Conservation (phyloP, 2,888 invertebrate species). For the Glyphotaelius pellucidus region DNA sequence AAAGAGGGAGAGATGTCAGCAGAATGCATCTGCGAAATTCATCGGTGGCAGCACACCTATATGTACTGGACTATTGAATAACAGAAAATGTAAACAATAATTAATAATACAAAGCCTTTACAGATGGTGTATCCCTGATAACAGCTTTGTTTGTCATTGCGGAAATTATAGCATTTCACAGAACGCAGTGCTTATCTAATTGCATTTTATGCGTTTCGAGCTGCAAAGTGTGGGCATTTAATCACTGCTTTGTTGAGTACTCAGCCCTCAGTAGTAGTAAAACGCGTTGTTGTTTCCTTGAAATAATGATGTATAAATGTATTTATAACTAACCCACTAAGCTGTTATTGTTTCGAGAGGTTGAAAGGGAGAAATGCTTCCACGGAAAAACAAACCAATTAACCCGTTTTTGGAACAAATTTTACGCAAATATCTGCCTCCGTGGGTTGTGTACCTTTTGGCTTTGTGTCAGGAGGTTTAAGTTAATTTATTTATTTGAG, state of each 20-base stretch:
- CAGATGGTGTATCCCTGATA: not conserved
- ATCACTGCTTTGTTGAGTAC: not conserved
- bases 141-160: not conserved
- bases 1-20: not conserved
- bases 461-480: not conserved
- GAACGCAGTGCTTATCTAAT: not conserved
- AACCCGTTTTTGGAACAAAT: not conserved
- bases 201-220: not conserved
- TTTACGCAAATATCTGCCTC: not conserved
- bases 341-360: not conserved
- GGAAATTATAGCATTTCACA: not conserved
- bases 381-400: not conserved
- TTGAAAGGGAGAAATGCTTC: not conserved
- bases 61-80: not conserved
- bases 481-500: too few species aligned
- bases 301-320: not conserved
- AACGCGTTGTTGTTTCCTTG: not conserved
- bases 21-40: not conserved
- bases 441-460: not conserved
- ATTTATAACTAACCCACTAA: not conserved
- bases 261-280: not conserved
- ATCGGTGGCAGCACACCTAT: not conserved
- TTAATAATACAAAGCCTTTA: not conserved
- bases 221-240: not conserved
- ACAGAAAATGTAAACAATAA: not conserved